These are phyloP conservation scores for Virgularia gustaviana DNA, from an alignment of 92 coral and sea anemone species.

Conservation along the genomic window DNA sequence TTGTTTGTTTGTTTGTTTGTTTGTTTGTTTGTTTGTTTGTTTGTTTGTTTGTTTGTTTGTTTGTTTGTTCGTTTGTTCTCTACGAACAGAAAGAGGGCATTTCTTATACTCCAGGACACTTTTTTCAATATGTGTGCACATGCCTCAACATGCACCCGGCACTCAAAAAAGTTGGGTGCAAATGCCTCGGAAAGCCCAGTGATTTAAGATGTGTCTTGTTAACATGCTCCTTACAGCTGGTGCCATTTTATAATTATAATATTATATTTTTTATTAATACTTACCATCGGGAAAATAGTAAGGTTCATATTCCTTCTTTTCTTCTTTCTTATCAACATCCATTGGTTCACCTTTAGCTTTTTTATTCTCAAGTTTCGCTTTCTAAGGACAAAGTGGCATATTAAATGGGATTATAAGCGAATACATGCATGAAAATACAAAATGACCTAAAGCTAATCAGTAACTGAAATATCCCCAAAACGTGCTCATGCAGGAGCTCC, in stretches of 20 bases:
- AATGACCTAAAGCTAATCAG: too few species aligned
- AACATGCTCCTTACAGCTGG: neutral
- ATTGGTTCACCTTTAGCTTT: conserved; percentile 50
- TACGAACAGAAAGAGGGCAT: neutral
- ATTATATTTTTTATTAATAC: neutral
- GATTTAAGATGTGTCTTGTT: neutral
- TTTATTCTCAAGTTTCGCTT: conserved; percentile 60
- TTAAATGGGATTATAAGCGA: neutral
- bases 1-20: too few species aligned
- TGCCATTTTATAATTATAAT: neutral
- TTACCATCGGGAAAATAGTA: conserved; percentile 85
- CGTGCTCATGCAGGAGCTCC: too few species aligned
- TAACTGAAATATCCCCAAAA: too few species aligned
- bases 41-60: too few species aligned
- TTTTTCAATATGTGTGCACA: neutral
- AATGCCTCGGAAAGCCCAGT: too few species aligned
- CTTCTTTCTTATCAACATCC: conserved; percentile 85
- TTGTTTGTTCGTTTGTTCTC: too few species aligned
- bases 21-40: too few species aligned
- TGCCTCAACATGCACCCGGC: neutral
- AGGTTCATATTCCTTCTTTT: conserved; percentile 61
- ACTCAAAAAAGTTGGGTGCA: neutral
- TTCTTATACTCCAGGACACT: neutral
- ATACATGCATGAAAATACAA: too few species aligned
- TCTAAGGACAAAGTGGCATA: conserved; percentile 32